Evolutionary conservation across 2,113 vertebrate species (phyloP).

Genomic region (Nettapus auritus): DNA sequence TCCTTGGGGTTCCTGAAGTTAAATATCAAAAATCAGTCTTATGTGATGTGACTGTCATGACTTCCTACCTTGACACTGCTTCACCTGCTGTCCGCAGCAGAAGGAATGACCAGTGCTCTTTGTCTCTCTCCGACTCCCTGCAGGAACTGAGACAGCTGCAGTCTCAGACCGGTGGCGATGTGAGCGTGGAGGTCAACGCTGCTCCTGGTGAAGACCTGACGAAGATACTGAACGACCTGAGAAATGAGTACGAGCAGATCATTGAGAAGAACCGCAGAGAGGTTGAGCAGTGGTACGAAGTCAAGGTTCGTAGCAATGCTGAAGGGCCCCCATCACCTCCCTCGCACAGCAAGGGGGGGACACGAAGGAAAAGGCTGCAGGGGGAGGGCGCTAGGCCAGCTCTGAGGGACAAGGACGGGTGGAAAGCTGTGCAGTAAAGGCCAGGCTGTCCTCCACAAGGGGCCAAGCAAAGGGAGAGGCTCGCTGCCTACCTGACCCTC

Average conservation of each 20-base stretch:
- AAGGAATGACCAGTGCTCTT: no score
- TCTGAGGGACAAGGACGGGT: background rate
- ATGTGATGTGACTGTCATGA: no score
- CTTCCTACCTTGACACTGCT: no score
- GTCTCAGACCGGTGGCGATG: constrained; percentile 45
- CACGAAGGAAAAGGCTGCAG: background rate
- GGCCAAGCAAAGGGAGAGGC: background rate
- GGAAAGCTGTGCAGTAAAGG: background rate
- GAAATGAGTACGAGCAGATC: constrained; percentile 82
- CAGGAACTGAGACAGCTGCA: constrained; percentile 67
- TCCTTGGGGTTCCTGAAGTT: no score
- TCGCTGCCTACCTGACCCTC: background rate
- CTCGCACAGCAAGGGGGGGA: background rate
- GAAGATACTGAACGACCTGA: constrained; percentile 68
- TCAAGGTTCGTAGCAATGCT: constrained; percentile 75
- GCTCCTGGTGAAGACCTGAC: constrained; percentile 64
- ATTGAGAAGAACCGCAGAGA: constrained; percentile 81
- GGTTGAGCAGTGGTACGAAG: constrained; percentile 84
- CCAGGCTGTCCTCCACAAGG: fast-evolving
- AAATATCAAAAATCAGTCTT: no score
- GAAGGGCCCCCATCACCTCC: background rate
- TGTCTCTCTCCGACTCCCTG: fast-evolving
- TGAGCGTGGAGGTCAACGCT: constrained; percentile 74
- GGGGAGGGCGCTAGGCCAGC: background rate
- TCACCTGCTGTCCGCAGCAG: no score